Evolutionary conservation across 2,888 invertebrate species (phyloP).

Genomic region (Polydrusus tereticollis): DNA sequence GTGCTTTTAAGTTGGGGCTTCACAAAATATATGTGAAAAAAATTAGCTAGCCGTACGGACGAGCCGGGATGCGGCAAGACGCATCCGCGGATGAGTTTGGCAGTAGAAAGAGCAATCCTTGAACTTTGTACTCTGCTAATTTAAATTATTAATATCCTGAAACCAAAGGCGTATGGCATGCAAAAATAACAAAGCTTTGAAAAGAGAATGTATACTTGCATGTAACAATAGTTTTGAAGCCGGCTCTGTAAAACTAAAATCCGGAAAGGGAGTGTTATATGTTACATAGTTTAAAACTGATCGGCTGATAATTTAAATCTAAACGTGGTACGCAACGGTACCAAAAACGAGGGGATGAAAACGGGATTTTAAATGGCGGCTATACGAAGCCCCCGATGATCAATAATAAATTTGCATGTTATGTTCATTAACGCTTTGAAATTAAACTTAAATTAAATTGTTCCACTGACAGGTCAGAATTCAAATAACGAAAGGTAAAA

Average conservation of each 20-base stretch:
- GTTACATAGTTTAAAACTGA: constrained; percentile 37
- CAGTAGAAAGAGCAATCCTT: no score
- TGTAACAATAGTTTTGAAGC: background rate
- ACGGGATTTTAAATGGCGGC: constrained; percentile 33
- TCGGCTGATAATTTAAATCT: constrained; percentile 42
- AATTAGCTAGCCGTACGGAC: no score
- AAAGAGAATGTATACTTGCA: background rate
- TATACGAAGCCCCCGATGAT: constrained; percentile 47
- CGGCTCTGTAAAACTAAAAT: constrained; percentile 1
- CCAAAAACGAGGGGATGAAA: constrained; percentile 12
- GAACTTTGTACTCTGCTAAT: no score
- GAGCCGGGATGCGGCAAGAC: no score
- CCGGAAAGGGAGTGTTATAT: constrained; percentile 10
- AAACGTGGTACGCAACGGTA: constrained; percentile 45
- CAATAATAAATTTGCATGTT: constrained; percentile 50
- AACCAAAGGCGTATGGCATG: no score
- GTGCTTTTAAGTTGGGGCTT: background rate
- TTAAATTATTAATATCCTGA: no score
- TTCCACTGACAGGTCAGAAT: constrained; percentile 33
- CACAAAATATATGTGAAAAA: no score
- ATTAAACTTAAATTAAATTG: constrained; percentile 46
- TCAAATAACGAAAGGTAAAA: constrained; percentile 28
- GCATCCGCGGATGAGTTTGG: no score
- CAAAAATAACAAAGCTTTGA: no score
- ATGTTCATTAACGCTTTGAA: constrained; percentile 45